Conservation (phyloP, 1,140 invertebrate species). For the Latrodectus geometricus region DNA sequence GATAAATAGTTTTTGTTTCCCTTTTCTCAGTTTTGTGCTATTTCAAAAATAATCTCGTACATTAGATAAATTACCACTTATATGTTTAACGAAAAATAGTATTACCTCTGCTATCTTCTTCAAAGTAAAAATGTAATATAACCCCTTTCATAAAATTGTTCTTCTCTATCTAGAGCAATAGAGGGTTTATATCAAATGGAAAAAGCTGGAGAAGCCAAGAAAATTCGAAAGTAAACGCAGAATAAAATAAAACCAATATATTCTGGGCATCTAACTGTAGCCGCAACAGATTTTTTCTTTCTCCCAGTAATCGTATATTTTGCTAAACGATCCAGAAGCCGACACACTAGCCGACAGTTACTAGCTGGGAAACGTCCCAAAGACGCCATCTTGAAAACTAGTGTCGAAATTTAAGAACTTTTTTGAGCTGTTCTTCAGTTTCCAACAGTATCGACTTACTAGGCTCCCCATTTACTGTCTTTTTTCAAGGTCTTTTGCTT, state of each 20-base stretch:
- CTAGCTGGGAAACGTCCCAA: conserved; percentile 21
- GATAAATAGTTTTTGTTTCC: too few species aligned
- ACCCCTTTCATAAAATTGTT: too few species aligned
- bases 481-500: conserved; percentile 31
- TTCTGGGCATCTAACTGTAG: conserved; percentile 21
- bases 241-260: neutral
- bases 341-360: conserved; percentile 52
- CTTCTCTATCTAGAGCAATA: too few species aligned
- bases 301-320: conserved; percentile 48
- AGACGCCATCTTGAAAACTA: conserved; percentile 58
- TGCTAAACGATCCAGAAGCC: conserved; percentile 42
- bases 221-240: neutral
- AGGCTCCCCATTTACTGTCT: conserved; percentile 12
- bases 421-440: conserved; percentile 47
- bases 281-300: conserved; percentile 50
- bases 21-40: too few species aligned
- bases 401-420: conserved; percentile 59
- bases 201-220: too few species aligned
- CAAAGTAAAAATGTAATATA: too few species aligned
- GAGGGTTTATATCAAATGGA: too few species aligned
- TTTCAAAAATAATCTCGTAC: too few species aligned
- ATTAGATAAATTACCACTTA: too few species aligned
- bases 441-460: conserved; percentile 39
- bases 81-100: too few species aligned
- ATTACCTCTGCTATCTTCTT: too few species aligned